Evolutionary conservation across 2,888 invertebrate genomes (phyloP), one percentile per base, ranked within the genome.

Genomic region (Drosophila acutilabella): DNA sequence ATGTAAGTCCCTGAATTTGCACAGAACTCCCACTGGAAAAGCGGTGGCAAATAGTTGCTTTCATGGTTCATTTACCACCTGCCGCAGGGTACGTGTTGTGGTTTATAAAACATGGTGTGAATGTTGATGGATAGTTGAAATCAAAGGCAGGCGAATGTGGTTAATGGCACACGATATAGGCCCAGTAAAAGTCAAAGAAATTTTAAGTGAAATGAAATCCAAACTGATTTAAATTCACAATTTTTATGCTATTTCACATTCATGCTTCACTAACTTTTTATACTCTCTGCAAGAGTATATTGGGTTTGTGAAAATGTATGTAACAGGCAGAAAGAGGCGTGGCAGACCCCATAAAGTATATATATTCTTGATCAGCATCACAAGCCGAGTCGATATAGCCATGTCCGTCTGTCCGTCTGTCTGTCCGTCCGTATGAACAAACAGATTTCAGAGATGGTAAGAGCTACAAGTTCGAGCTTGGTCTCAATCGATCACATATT

Each of bases 221-320:
- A 18, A 16, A 18, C 36, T 41, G 23, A 54, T 69, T 64, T 16
- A 20, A 48, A 64, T 58, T 61, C n/a, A 13, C 57, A 54, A 76
- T 80, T 50, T 41, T 13, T 50, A 58, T 36, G 23, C 23, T 40
- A 5, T 52, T 71, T 50, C 45, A 57, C 18, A 53, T 54, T 59
- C 33, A 57, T 66, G 58, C 64, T 36, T 38, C 53, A 40, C 51
- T 36, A 40, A 26, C 30, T 42, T 62, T 62, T 62, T 62, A n/a
- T n/a, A n/a, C n/a, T n/a, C n/a, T n/a, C n/a, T n/a, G n/a, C n/a
- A n/a, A n/a, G n/a, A n/a, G n/a, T n/a, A n/a, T n/a, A n/a, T n/a
- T n/a, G n/a, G n/a, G n/a, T n/a, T n/a, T n/a, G n/a, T n/a, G n/a
- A n/a, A n/a, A n/a, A n/a, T n/a, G n/a, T n/a, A n/a, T n/a, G n/a